A percentile compares a stretch with the other conserved stretches of the same genome.
phyloP scores from a whole-genome alignment of 2,888 invertebrate species.

The Anthrax anthrax region DNA sequence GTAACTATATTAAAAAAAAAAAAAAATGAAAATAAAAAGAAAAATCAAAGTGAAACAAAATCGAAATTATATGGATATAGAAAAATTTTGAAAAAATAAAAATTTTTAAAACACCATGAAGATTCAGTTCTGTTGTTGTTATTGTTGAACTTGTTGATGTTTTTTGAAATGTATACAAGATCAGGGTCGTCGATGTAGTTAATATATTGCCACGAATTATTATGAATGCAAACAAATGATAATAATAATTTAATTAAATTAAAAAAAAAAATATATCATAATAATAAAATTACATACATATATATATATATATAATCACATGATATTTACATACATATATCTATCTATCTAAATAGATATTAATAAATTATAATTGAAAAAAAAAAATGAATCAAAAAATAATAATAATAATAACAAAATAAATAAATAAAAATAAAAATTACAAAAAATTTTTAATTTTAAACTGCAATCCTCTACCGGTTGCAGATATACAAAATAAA shows the following conservation, averaged over 20 bases:
- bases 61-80: conserved; percentile 4
- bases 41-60: neutral
- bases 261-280: neutral
- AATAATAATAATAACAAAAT: conserved; percentile 7
- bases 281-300: conserved; percentile 4
- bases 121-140: conserved; percentile 21
- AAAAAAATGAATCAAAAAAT: conserved; percentile 6
- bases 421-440: conserved; percentile 9
- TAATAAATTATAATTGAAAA: conserved; percentile 10
- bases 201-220: conserved; percentile 6
- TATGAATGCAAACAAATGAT: conserved; percentile 7
- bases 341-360: conserved; percentile 1
- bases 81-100: conserved; percentile 7
- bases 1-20: neutral
- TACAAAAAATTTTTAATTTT: conserved; percentile 13
- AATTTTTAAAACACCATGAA: conserved; percentile 3
- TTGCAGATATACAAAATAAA: conserved; percentile 21
- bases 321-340: neutral
- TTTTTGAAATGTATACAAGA: conserved; percentile 13
- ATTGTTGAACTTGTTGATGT: conserved; percentile 21
- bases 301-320: conserved; percentile 1
- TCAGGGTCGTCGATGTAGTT: conserved; percentile 16
- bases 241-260: neutral
- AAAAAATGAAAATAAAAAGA: neutral
- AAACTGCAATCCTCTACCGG: conserved; percentile 19